These are phyloP conservation scores for Erebia aethiops DNA, from an alignment of 2,888 invertebrate genomes.

Conservation along the genomic window DNA sequence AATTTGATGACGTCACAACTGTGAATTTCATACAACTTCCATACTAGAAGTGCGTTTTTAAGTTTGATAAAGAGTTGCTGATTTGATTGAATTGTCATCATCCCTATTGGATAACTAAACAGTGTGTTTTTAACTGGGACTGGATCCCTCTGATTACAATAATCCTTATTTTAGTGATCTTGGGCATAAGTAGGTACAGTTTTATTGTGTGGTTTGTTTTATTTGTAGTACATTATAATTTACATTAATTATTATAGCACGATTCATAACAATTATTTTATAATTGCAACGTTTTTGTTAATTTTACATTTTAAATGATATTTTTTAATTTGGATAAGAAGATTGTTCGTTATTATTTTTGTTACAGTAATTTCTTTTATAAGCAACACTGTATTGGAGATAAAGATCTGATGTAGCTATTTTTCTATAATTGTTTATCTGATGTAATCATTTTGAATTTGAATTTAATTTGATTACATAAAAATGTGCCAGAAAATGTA, in stretches of 20 bases:
- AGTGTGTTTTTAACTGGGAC: too few species aligned
- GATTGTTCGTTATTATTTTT: constrained; percentile 9
- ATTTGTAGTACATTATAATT: neutral
- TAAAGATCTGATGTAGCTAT: constrained; percentile 11
- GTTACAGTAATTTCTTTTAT: constrained; percentile 2
- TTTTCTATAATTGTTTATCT: too few species aligned
- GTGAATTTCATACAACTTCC: too few species aligned
- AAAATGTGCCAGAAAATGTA: constrained; percentile 21
- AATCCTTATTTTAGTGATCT: neutral
- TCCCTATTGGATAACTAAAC: too few species aligned
- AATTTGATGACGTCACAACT: too few species aligned
- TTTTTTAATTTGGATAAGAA: neutral
- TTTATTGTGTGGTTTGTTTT: constrained; percentile 9
- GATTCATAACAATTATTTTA: constrained; percentile 4
- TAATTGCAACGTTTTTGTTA: neutral
- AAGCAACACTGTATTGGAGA: neutral
- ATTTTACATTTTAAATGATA: neutral
- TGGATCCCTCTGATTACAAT: neutral
- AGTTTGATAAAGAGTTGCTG: too few species aligned
- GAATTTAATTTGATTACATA: neutral
- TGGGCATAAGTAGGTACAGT: neutral
- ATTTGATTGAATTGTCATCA: too few species aligned
- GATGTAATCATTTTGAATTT: too few species aligned
- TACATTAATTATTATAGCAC: neutral
- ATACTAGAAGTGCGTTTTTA: too few species aligned